phyloP scores from a whole-genome alignment of 2,797 vertebrate genomes.

The Cossypha polioptera region DNA sequence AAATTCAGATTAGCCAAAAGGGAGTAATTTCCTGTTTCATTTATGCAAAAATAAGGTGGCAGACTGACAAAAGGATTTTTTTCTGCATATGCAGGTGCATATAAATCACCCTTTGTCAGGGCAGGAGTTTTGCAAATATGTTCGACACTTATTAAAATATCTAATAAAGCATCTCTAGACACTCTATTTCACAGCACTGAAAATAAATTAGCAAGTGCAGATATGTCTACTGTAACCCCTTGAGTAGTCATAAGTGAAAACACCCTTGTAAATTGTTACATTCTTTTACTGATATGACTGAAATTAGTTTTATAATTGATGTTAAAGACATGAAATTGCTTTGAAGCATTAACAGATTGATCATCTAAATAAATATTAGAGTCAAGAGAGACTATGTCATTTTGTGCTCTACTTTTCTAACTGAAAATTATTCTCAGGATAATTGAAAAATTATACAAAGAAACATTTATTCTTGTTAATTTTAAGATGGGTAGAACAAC shows the following conservation, averaged over 20 bases:
- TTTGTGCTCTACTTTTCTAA: neutral
- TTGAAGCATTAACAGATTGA: slow-evolving; percentile 7
- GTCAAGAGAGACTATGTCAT: neutral
- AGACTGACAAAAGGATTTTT: neutral
- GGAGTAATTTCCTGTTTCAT: neutral
- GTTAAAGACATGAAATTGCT: slow-evolving; percentile 17
- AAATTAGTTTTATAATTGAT: slow-evolving; percentile 44
- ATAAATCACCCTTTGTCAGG: slow-evolving; percentile 8
- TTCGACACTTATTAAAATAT: slow-evolving; percentile 15
- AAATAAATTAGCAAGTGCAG: slow-evolving; percentile 38
- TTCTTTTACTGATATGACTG: slow-evolving; percentile 20
- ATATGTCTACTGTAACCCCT: neutral
- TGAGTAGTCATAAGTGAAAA: slow-evolving; percentile 15
- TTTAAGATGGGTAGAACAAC: neutral
- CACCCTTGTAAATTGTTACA: neutral
- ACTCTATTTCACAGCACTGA: neutral
- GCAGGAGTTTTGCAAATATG: neutral
- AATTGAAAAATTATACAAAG: neutral
- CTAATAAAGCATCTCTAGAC: slow-evolving; percentile 39
- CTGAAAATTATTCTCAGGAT: neutral
- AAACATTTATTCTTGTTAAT: neutral
- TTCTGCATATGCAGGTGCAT: neutral
- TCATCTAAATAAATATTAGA: slow-evolving; percentile 14
- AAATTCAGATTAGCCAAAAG: slow-evolving; percentile 8
- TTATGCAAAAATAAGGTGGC: neutral